A percentile compares a stretch with the other conserved stretches of the same genome.
Conservation (phyloP, 1,140 invertebrate genomes). For the Tetramorium parvispinum region DNA sequence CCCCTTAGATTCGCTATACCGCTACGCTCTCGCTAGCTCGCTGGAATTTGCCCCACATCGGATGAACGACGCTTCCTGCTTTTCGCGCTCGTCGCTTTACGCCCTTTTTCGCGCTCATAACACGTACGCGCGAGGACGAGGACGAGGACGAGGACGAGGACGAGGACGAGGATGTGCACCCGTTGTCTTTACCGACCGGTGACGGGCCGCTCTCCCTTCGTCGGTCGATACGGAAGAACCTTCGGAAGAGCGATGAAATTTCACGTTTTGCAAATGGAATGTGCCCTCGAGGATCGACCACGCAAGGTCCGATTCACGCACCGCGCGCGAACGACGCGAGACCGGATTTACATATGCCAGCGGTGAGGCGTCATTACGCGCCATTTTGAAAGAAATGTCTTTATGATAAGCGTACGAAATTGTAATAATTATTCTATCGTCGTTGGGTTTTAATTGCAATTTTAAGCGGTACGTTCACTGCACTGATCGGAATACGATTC, state of each 20-base stretch:
- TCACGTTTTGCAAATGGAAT: constrained; percentile 23
- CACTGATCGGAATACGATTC: not conserved
- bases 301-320: not conserved
- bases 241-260: constrained; percentile 36
- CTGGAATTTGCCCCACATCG: constrained; percentile 77
- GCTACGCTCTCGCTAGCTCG: constrained; percentile 66
- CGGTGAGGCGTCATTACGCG: not conserved
- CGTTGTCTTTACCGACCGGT: constrained; percentile 70
- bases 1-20: constrained; percentile 68
- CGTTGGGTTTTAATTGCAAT: too few species aligned
- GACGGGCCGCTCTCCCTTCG: constrained; percentile 44
- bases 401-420: not conserved
- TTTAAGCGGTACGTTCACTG: not conserved
- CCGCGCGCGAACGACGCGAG: not conserved
- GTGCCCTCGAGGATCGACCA: not conserved
- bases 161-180: constrained; percentile 21
- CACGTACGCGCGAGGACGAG: not conserved
- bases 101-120: constrained; percentile 32
- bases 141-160: constrained; percentile 31
- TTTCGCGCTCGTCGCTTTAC: constrained; percentile 57
- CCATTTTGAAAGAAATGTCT: constrained; percentile 4
- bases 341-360: not conserved
- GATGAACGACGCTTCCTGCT: constrained; percentile 72
- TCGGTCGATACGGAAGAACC: constrained; percentile 71
- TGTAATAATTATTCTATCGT: not conserved